phyloP scores from a whole-genome alignment of 1,140 invertebrate species.

The Anoplophora glabripennis region DNA sequence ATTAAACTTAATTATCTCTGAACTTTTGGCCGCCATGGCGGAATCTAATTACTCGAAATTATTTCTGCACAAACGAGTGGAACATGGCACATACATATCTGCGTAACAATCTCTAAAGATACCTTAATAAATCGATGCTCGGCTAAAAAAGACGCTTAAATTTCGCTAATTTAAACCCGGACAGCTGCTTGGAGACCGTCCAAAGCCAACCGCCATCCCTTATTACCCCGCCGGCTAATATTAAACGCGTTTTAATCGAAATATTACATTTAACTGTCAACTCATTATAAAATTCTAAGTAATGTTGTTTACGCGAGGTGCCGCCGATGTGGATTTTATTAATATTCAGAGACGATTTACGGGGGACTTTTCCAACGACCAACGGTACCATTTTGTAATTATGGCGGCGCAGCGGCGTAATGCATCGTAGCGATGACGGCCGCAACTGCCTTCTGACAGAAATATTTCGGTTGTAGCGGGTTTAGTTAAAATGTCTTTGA shows the following conservation, averaged over 20 bases:
- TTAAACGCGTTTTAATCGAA: constrained; percentile 16
- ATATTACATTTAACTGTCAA: constrained; percentile 17
- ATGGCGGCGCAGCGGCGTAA: too few relatives aligned
- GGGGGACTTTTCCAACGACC: too few relatives aligned
- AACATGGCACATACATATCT: constrained; percentile 11
- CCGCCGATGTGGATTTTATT: too few relatives aligned
- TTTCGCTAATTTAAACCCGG: constrained; percentile 26
- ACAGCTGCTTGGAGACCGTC: constrained; percentile 23
- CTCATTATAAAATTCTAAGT: constrained; percentile 18
- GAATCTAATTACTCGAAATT: constrained; percentile 1
- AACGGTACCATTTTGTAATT: too few relatives aligned
- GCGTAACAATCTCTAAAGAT: constrained; percentile 15
- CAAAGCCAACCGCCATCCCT: constrained; percentile 16
- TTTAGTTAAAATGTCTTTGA: too few relatives aligned
- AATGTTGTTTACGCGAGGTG: constrained; percentile 13
- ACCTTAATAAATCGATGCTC: constrained; percentile 19
- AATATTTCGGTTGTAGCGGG: too few relatives aligned
- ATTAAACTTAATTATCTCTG: constrained; percentile 4
- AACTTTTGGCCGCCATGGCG: background rate
- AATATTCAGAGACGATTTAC: too few relatives aligned
- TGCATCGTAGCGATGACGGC: too few relatives aligned
- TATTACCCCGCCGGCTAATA: constrained; percentile 14
- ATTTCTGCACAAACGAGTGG: background rate
- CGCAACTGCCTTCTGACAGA: too few relatives aligned
- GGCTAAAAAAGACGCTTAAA: constrained; percentile 18